Percentiles rank a stretch among this genome's conserved stretches.
Evolutionary conservation across 2,888 invertebrate genomes (phyloP).

Genomic region (Leucozona laternaria): DNA sequence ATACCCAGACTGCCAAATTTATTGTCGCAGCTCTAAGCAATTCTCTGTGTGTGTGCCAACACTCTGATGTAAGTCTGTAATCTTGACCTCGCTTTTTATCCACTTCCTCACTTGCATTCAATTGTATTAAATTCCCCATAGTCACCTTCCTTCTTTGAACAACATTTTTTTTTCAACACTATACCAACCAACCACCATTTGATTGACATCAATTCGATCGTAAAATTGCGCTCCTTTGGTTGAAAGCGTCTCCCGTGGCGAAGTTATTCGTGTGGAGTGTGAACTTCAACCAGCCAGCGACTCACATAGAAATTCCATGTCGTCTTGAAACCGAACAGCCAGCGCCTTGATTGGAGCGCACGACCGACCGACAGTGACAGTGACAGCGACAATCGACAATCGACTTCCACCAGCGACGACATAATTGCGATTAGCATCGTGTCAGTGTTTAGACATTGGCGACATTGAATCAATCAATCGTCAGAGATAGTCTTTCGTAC

Average conservation of each 20-base stretch:
- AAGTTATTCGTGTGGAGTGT: conserved; percentile 38
- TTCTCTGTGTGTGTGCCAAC: not conserved
- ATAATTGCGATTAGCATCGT: conserved; percentile 75
- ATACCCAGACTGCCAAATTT: conserved; percentile 2
- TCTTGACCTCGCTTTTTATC: conserved; percentile 38
- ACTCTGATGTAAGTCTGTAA: not conserved
- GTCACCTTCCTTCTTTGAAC: conserved; percentile 12
- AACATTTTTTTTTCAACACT: not conserved
- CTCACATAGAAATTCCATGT: conserved; percentile 13
- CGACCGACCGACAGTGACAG: conserved; percentile 16
- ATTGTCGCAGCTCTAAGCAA: conserved; percentile 20
- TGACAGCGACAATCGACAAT: conserved; percentile 54
- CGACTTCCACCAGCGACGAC: conserved; percentile 53
- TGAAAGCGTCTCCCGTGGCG: conserved; percentile 53
- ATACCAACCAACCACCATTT: conserved; percentile 21
- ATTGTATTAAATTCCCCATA: conserved; percentile 16
- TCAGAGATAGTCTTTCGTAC: conserved; percentile 29
- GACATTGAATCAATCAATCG: conserved; percentile 75
- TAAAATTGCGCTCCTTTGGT: conserved; percentile 41
- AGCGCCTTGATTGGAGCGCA: conserved; percentile 19
- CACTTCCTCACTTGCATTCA: conserved; percentile 14
- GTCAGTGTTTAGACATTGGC: conserved; percentile 73
- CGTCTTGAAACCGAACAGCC: conserved; percentile 14
- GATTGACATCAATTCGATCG: conserved; percentile 69
- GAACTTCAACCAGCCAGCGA: conserved; percentile 37